Evolutionary conservation across 2,113 vertebrate genomes (phyloP), one percentile per base, ranked within the genome.

Genomic region (Charadrius vociferus): DNA sequence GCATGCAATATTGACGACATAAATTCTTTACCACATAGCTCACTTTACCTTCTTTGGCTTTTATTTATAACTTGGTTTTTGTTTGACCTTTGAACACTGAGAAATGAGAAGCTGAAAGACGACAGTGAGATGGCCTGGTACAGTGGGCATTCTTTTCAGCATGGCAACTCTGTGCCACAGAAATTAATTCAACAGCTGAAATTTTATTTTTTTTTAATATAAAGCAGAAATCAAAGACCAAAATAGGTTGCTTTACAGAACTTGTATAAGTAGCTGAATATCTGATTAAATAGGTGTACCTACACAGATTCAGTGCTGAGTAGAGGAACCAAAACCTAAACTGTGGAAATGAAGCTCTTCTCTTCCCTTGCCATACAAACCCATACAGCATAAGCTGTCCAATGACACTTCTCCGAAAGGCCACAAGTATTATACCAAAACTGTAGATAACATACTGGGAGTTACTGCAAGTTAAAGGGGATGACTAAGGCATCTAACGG

Each of bases 11-110:
- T 1, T 89, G 73, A 36, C 10, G 66, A 36, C 67, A 79, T 6
- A 73, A 67, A 93, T 91, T 93, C 86, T 41, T 94, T 50, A 71
- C 61, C 78, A 63, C 67, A 52, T 7, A 80, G 88, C 85, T 96
- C 93, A 94, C 75, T 85, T 94, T 5, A 95, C 50, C 53, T 95
- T 88, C 79, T 75, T 67, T 68, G 65, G 79, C 17, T 86, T 86
- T 65, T 61, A 63, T 75, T 77, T 88, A 86, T 39, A 84, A 90
- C 74, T 70, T 65, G 85, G 17, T 18, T 87, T 95, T 92, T 94
- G 79, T 81, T 61, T 96, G 93, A 94, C 92, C 95, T 96, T 96
- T 93, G 67, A 86, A 68, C 23, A n/a, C 36, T n/a, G 89, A 85
- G 91, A 87, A 91, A 73, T 27, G 53, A 84, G 59, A 90, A 83